Conservation (phyloP, 2,888 invertebrate species). For the Eurytoma adleriae region DNA sequence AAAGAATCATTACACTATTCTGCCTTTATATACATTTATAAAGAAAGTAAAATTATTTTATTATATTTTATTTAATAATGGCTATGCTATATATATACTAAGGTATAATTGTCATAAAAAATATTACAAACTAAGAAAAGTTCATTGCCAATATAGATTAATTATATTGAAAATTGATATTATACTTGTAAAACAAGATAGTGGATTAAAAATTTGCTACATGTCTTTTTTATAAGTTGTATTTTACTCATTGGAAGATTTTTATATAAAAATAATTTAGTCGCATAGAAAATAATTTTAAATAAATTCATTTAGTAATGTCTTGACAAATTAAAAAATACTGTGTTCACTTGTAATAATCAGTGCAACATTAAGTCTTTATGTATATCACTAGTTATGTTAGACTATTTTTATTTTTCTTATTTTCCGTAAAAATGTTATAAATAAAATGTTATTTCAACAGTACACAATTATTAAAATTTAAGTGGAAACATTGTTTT, state of each 20-base stretch:
- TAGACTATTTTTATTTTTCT: constrained; percentile 55
- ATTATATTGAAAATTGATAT: constrained; percentile 41
- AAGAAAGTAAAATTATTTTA: constrained; percentile 48
- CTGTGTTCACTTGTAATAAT: constrained; percentile 62
- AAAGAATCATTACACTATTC: constrained; percentile 36
- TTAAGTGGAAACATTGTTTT: not conserved
- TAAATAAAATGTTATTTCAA: constrained; percentile 49
- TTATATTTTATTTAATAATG: constrained; percentile 51
- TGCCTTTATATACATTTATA: constrained; percentile 42
- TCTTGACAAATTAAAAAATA: constrained; percentile 34
- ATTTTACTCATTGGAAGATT: constrained; percentile 57
- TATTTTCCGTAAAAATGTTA: constrained; percentile 56
- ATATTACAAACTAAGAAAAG: constrained; percentile 38
- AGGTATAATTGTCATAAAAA: constrained; percentile 26
- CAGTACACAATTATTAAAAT: constrained; percentile 40
- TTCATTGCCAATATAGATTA: constrained; percentile 33
- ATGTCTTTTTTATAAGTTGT: constrained; percentile 9
- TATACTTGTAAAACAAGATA: constrained; percentile 43
- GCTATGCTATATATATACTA: constrained; percentile 48
- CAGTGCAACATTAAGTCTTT: constrained; percentile 49
- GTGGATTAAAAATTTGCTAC: constrained; percentile 23
- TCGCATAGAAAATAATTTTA: constrained; percentile 48
- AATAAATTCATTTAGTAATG: constrained; percentile 28
- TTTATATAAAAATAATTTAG: constrained; percentile 59
- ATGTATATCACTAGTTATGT: constrained; percentile 47